Base-by-base conservation (phyloP, 1,140 invertebrate genomes). In the Dendroctonus ponderosae region DNA sequence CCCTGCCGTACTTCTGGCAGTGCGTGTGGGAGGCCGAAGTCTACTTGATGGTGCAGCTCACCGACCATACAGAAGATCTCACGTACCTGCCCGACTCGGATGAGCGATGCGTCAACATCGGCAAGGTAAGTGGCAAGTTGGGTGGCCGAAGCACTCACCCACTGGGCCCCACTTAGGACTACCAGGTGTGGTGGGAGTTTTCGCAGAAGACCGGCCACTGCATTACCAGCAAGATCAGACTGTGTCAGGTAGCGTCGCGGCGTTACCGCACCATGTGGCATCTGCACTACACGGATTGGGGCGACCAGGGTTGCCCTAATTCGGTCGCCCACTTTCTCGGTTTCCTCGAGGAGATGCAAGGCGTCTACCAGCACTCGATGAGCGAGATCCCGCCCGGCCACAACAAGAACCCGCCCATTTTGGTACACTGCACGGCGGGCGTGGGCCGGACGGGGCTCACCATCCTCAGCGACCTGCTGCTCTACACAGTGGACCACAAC, bases 21-120 rank as follows among this genome's bases (percentile, higher is more conserved):
- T 91, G 91, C 82, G 85, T 92, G 43, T 94, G 91, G 91, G 91
- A 94, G 80, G 85, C 88, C 40, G 88, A 92, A 78, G 88, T 91
- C 0, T 86, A 89, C 70, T 80, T 94, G 14, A 80, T 94, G 54
- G 89, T 91, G 9, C 89, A 90, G 80, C 75, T 91, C n/a, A 87
- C 87, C 7, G 86, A 86, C 62, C 76, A 89, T n/a, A 85, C 85
- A 11, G 87, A 86, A 63, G 82, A 82, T 62, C 72, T 81, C 53
- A 78, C 74, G 69, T 89, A 88, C 74, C 85, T 87, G 77, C 88
- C 86, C 8, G 76, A 79, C 54, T 80, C 74, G 61, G 79, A 76
- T 48, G 80, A 83, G 43, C 74, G 82, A 57, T 78, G 81, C 60
- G 75, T 86, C 67, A 75, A 83, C 75, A 79, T 86, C 70, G 85